phyloP scores from a whole-genome alignment of 2,888 invertebrate species.

The Mesoligia furuncula region DNA sequence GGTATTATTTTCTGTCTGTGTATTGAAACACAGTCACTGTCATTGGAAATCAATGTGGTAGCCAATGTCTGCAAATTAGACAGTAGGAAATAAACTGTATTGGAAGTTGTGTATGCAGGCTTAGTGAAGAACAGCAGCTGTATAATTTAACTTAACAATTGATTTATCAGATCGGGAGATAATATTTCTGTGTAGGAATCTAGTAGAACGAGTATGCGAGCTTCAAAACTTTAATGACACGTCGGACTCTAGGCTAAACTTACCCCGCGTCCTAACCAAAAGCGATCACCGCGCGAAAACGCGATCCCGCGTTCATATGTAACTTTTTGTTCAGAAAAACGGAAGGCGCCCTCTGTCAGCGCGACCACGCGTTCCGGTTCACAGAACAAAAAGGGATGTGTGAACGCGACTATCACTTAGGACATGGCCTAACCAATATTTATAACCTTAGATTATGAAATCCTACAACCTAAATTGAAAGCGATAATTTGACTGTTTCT shows the following conservation, averaged over 20 bases:
- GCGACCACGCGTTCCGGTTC: too few species aligned
- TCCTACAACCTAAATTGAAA: not conserved
- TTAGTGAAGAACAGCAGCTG: not conserved
- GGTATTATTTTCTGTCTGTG: conserved; percentile 38
- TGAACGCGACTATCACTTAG: too few species aligned
- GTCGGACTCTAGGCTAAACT: too few species aligned
- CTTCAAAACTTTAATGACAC: too few species aligned
- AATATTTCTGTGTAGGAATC: not conserved
- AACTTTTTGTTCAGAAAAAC: too few species aligned
- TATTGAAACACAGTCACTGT: conserved; percentile 42
- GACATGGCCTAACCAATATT: too few species aligned
- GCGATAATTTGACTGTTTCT: not conserved
- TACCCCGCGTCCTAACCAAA: too few species aligned
- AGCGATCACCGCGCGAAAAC: too few species aligned
- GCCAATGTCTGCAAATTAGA: conserved; percentile 25
- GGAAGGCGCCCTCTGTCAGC: too few species aligned
- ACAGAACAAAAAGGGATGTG: too few species aligned
- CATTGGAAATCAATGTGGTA: conserved; percentile 15
- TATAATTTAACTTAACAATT: not conserved
- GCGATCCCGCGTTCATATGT: too few species aligned
- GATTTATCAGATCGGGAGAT: not conserved
- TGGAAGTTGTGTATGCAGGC: not conserved
- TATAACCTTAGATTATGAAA: too few species aligned
- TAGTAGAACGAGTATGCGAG: not conserved
- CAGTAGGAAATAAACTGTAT: not conserved